Percentiles rank a stretch among this genome's conserved stretches.
Conservation (phyloP, 2,113 vertebrate species). For the Atherinomorus stipes region DNA sequence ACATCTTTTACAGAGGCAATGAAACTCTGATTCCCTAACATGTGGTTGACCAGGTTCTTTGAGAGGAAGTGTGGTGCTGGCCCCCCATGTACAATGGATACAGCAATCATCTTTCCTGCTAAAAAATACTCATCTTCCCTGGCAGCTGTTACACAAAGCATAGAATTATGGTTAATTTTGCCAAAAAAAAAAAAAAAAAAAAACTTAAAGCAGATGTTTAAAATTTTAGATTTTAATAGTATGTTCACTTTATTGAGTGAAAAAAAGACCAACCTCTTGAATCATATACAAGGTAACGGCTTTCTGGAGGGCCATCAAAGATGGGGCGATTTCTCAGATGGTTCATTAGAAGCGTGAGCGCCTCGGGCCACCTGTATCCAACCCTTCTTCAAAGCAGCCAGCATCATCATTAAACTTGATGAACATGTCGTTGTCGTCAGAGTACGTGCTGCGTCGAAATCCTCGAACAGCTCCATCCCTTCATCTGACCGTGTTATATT, state of each 20-base stretch:
- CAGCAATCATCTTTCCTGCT: conserved; percentile 7
- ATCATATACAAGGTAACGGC: neutral
- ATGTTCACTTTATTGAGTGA: neutral
- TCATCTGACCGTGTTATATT: neutral
- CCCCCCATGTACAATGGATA: neutral
- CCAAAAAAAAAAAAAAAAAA: neutral
- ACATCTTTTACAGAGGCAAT: too few species aligned
- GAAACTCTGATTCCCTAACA: too few species aligned
- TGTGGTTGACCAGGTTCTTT: conserved; percentile 1
- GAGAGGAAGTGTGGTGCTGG: conserved; percentile 6
- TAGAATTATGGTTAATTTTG: neutral
- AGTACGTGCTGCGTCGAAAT: neutral
- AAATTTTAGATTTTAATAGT: neutral
- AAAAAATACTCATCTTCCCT: conserved; percentile 14
- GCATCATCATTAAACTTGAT: conserved; percentile 9
- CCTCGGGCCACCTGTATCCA: conserved; percentile 2
- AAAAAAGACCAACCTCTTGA: conserved; percentile 1
- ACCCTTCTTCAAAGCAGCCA: conserved; percentile 1
- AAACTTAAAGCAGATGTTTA: too few species aligned
- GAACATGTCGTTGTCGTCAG: neutral
- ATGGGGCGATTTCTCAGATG: conserved; percentile 8
- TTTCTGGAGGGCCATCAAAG: conserved; percentile 4
- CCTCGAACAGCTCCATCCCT: neutral
- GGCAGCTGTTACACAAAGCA: neutral
- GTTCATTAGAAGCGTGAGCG: neutral